These are phyloP conservation scores for Chaitophorus viminalis DNA, from an alignment of 2,888 invertebrate genomes.

Conservation along the genomic window DNA sequence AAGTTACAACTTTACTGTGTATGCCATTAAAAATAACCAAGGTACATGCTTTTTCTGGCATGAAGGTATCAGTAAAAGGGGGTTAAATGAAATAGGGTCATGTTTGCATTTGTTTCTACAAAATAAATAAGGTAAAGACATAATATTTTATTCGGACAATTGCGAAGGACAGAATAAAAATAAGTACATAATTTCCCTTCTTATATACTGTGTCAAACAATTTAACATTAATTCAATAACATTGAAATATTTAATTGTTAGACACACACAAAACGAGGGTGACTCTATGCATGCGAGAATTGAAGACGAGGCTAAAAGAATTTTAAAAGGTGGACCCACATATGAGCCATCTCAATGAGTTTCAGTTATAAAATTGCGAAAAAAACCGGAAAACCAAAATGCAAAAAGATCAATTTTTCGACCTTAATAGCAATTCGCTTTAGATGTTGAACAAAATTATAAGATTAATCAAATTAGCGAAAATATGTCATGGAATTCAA, in stretches of 20 bases:
- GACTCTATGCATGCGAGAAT: conserved; percentile 14
- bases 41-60: conserved; percentile 22
- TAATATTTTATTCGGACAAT: not conserved
- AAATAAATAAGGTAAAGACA: conserved; percentile 12
- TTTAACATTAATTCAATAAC: not conserved
- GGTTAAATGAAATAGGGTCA: conserved; percentile 12
- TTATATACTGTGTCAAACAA: not conserved
- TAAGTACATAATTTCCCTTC: not conserved
- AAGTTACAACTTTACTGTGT: conserved; percentile 4
- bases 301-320: conserved; percentile 5
- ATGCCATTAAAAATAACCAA: not conserved
- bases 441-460: not conserved
- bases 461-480: not conserved
- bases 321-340: conserved; percentile 22
- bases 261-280: conserved; percentile 4
- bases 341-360: conserved; percentile 19
- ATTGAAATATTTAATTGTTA: conserved; percentile 19
- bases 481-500: conserved; percentile 16
- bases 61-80: not conserved
- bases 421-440: not conserved
- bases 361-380: conserved; percentile 19
- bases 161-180: conserved; percentile 17
- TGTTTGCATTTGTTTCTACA: not conserved
- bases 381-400: conserved; percentile 12
- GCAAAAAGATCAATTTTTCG: conserved; percentile 15